phyloP scores from a whole-genome alignment of 2,888 invertebrate species.

The Drosophila barbarae region DNA sequence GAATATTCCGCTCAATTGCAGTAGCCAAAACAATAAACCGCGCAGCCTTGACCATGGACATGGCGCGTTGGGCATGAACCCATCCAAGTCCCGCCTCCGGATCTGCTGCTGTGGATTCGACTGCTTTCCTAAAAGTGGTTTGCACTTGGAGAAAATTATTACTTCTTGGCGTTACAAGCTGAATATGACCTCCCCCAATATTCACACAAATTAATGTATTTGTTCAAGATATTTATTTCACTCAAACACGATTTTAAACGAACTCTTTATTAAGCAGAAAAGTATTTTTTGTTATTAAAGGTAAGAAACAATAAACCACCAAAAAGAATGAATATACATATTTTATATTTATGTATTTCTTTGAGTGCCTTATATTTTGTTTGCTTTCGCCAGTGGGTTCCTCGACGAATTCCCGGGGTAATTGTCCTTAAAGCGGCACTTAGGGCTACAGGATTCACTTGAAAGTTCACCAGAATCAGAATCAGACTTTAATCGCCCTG shows the following conservation, averaged over 20 bases:
- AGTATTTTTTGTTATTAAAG: neutral
- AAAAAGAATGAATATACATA: neutral
- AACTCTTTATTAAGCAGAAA: neutral
- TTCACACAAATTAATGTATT: neutral
- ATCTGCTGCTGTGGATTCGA: slow-evolving; percentile 20
- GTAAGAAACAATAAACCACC: neutral
- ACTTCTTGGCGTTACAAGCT: neutral
- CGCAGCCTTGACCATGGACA: slow-evolving; percentile 66
- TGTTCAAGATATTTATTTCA: neutral
- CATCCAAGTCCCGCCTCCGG: slow-evolving; percentile 25
- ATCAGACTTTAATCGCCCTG: slow-evolving; percentile 28
- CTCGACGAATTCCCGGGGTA: slow-evolving; percentile 15
- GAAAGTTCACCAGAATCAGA: slow-evolving; percentile 21
- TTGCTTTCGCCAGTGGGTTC: slow-evolving; percentile 18
- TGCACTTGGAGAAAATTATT: neutral
- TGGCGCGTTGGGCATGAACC: slow-evolving; percentile 44
- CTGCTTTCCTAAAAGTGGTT: slow-evolving; percentile 2
- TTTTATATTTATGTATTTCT: neutral
- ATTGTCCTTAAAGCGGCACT: slow-evolving; percentile 39
- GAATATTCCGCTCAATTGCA: slow-evolving; percentile 62
- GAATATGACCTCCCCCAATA: too few relatives aligned
- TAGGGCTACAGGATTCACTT: slow-evolving; percentile 22
- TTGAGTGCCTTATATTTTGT: slow-evolving; percentile 33
- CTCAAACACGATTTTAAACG: fast-evolving
- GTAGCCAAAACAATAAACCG: slow-evolving; percentile 57